Evolutionary conservation across 2,113 vertebrate species (phyloP).

Genomic region (Cyprinodon brontotheroides): DNA sequence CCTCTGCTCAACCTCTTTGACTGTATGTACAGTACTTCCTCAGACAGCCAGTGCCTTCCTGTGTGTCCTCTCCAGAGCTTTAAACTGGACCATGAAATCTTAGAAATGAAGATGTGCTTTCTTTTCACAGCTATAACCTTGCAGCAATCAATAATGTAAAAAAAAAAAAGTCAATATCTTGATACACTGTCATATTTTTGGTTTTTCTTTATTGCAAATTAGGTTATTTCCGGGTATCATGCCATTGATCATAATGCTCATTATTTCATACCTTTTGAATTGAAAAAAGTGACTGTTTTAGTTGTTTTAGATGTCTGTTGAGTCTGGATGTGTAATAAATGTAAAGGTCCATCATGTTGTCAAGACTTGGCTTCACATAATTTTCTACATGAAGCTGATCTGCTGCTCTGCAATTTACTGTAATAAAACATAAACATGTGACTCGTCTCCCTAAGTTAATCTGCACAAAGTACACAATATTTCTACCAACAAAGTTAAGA

Average conservation of each 20-base stretch:
- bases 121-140: neutral
- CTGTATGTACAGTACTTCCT: too few relatives aligned
- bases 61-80: too few relatives aligned
- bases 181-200: neutral
- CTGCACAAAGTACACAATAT: neutral
- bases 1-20: too few relatives aligned
- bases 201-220: neutral
- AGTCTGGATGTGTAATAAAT: neutral
- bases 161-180: neutral
- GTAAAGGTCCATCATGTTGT: neutral
- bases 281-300: too few relatives aligned
- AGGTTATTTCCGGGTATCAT: neutral
- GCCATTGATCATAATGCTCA: neutral
- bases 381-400: conserved; percentile 1
- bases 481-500: too few relatives aligned
- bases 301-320: neutral
- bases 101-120: neutral
- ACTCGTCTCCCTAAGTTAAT: neutral
- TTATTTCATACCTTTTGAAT: neutral
- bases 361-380: conserved; percentile 5
- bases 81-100: neutral
- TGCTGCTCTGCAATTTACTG: conserved; percentile 4
- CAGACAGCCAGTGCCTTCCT: too few relatives aligned
- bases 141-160: too few relatives aligned
- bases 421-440: conserved; percentile 25